These are phyloP conservation scores for Elephas maximus DNA, from an alignment of 2,113 vertebrate species.

Conservation along the genomic window DNA sequence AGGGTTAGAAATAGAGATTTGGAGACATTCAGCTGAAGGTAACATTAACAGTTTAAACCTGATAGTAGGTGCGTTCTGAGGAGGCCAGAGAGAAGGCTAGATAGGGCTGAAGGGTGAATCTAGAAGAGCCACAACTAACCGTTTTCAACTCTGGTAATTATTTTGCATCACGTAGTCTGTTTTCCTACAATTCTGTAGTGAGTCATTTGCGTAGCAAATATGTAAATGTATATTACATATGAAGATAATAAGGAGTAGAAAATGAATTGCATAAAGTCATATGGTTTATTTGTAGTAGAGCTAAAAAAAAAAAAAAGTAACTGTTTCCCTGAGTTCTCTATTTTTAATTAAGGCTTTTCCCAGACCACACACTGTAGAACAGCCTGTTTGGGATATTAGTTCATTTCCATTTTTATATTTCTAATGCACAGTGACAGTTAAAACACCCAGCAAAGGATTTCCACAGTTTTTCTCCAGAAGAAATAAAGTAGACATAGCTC, in stretches of 20 bases:
- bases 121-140: background rate
- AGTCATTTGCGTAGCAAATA: background rate
- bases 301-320: background rate
- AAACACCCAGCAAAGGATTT: background rate
- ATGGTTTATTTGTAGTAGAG: conserved; percentile 21
- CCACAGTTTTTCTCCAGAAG: background rate
- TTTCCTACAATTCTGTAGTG: background rate
- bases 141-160: background rate
- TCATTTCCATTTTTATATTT: conserved; percentile 73
- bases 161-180: background rate
- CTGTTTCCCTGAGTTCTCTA: conserved; percentile 5
- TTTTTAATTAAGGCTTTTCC: conserved; percentile 53
- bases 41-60: background rate
- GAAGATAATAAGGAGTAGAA: background rate
- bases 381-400: conserved; percentile 31
- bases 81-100: background rate
- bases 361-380: background rate
- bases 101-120: background rate
- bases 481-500: background rate
- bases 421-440: background rate
- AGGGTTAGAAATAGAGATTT: background rate
- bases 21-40: background rate
- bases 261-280: conserved; percentile 23
- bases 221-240: background rate
- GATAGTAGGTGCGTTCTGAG: background rate